Percentiles rank a stretch among this genome's conserved stretches.
Conservation (phyloP, 1,140 invertebrate genomes). For the Zaprionus vittiger region DNA sequence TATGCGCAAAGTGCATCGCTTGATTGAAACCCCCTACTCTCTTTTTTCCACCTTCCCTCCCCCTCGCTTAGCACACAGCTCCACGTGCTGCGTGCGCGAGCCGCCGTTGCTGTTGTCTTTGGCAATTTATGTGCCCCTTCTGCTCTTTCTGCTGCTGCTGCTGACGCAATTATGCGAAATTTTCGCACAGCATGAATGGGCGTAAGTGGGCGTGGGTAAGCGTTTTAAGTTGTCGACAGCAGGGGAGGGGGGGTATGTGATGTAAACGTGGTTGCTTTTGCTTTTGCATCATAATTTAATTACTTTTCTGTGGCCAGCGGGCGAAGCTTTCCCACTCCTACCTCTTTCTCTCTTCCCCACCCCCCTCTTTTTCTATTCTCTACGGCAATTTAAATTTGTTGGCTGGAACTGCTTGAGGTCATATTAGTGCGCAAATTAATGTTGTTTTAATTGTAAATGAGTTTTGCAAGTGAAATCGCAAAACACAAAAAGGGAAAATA, state of each 20-base stretch:
- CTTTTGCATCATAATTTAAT: conserved; percentile 76
- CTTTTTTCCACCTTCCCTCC: not conserved
- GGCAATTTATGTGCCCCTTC: conserved; percentile 72
- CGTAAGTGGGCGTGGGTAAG: conserved; percentile 62
- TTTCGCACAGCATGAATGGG: conserved; percentile 69
- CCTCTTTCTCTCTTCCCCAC: not conserved
- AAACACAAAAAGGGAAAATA: not conserved
- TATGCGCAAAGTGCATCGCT: conserved; percentile 73
- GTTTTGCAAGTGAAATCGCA: conserved; percentile 41
- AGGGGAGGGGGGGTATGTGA: not conserved
- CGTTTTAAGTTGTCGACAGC: conserved; percentile 60
- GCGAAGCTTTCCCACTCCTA: conserved; percentile 11
- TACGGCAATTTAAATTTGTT: conserved; percentile 66
- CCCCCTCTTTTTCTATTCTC: not conserved
- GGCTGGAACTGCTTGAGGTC: conserved; percentile 70
- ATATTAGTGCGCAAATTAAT: conserved; percentile 77
- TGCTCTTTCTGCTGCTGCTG: not conserved
- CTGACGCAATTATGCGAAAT: conserved; percentile 80
- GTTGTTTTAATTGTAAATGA: conserved; percentile 82
- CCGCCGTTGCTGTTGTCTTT: conserved; percentile 67
- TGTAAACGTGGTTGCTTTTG: conserved; percentile 18
- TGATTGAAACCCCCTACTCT: conserved; percentile 52
- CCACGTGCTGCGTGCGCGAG: conserved; percentile 30
- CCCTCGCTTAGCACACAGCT: not conserved
- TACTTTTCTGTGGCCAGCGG: conserved; percentile 75